phyloP scores from a whole-genome alignment of 2,797 vertebrate genomes.

The Fundulus diaphanus region DNA sequence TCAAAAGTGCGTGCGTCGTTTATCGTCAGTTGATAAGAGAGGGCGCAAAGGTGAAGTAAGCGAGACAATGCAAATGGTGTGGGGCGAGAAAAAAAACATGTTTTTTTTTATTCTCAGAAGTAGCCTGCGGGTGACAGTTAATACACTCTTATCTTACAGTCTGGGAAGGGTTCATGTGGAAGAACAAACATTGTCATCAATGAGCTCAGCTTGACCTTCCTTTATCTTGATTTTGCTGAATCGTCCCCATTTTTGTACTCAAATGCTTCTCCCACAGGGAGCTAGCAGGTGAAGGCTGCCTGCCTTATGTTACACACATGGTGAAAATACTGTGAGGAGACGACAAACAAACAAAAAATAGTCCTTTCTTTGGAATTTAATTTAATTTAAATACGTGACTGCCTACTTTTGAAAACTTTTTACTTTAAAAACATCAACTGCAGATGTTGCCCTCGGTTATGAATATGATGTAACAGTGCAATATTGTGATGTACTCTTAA shows the following conservation, averaged over 20 bases:
- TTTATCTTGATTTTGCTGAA: constrained; percentile 3
- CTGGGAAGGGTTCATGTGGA: constrained; percentile 20
- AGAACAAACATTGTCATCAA: constrained; percentile 33
- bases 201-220: constrained; percentile 5
- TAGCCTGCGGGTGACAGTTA: constrained; percentile 61
- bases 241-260: not conserved
- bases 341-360: not conserved
- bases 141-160: constrained; percentile 50
- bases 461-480: too few relatives aligned
- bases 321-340: not conserved
- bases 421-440: not conserved
- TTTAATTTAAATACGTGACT: not conserved
- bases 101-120: constrained; percentile 17
- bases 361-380: not conserved
- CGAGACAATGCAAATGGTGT: constrained; percentile 6
- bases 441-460: not conserved
- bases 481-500: too few relatives aligned
- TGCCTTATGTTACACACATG: constrained; percentile 31
- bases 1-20: constrained; percentile 8
- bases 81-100: constrained; percentile 16
- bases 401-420: too few relatives aligned
- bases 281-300: constrained; percentile 27
- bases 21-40: constrained; percentile 2
- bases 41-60: constrained; percentile 59
- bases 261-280: not conserved